phyloP scores from a whole-genome alignment of 2,797 vertebrate species.

The Pipistrellus pipistrellus region DNA sequence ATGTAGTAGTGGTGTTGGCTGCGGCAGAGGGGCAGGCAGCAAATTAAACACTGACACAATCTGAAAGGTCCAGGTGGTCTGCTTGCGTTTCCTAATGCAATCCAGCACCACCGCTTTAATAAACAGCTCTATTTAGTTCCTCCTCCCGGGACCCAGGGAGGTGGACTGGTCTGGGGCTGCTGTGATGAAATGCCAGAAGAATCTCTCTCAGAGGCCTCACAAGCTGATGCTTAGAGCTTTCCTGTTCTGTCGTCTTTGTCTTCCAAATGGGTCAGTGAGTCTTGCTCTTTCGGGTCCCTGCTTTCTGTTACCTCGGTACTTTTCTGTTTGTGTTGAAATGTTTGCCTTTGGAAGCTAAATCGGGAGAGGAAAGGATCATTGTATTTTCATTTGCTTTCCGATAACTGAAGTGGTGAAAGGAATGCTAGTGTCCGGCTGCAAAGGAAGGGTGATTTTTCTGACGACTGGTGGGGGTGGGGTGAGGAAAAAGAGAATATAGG shows the following conservation, averaged over 20 bases:
- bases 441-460: conserved; percentile 84
- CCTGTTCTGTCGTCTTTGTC: conserved; percentile 92
- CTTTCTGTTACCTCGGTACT: conserved; percentile 87
- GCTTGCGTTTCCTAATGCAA: conserved; percentile 91
- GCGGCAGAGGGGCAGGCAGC: conserved; percentile 89
- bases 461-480: conserved; percentile 81
- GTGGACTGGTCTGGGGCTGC: conserved; percentile 91
- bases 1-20: conserved; percentile 87
- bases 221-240: conserved; percentile 92
- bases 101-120: conserved; percentile 92
- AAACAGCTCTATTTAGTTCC: conserved; percentile 94
- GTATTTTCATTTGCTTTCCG: conserved; percentile 89
- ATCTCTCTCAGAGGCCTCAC: conserved; percentile 92
- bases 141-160: conserved; percentile 91
- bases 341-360: conserved; percentile 82
- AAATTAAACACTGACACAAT: conserved; percentile 91
- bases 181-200: conserved; percentile 93
- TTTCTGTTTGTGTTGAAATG: conserved; percentile 81
- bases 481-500: conserved; percentile 37
- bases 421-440: conserved; percentile 81
- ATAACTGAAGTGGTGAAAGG: conserved; percentile 85
- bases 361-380: conserved; percentile 83
- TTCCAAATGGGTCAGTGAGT: conserved; percentile 94
- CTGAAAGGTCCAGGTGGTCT: conserved; percentile 92
- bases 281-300: conserved; percentile 89